phyloP scores from a whole-genome alignment of 1,140 invertebrate genomes.

The Drosophila sp. region DNA sequence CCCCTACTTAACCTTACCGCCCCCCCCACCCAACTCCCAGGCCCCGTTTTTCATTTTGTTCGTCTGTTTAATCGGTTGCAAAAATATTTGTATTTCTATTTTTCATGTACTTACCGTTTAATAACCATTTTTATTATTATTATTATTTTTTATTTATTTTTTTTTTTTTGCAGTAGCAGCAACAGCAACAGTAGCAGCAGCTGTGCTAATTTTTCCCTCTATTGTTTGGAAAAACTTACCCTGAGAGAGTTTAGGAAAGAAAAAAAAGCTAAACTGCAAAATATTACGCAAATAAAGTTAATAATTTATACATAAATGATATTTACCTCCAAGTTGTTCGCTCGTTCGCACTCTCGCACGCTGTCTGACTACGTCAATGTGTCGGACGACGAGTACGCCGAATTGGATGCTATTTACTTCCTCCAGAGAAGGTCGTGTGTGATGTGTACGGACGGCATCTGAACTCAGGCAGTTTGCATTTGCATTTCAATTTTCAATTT shows the following conservation, averaged over 20 bases:
- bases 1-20: conserved; percentile 1
- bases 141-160: conserved; percentile 20
- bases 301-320: conserved; percentile 55
- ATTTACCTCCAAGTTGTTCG: conserved; percentile 42
- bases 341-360: neutral
- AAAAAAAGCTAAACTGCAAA: conserved; percentile 22
- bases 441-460: conserved; percentile 14
- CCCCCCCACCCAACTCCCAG: conserved; percentile 11
- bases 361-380: conserved; percentile 45
- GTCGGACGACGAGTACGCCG: conserved; percentile 33
- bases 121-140: conserved; percentile 34
- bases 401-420: neutral
- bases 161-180: conserved; percentile 29
- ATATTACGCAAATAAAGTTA: conserved; percentile 32
- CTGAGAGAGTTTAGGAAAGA: conserved; percentile 46
- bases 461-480: neutral
- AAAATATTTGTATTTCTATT: conserved; percentile 68
- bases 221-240: conserved; percentile 72
- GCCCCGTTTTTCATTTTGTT: conserved; percentile 21
- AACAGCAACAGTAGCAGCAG: conserved; percentile 29
- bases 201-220: conserved; percentile 73
- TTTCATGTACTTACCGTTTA: conserved; percentile 69
- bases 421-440: conserved; percentile 34
- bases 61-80: conserved; percentile 63
- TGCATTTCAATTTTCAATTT: neutral